Evolutionary conservation across 2,797 vertebrate species (phyloP), one percentile per base, ranked within the genome.

Genomic region (Pangasius mekongensis): DNA sequence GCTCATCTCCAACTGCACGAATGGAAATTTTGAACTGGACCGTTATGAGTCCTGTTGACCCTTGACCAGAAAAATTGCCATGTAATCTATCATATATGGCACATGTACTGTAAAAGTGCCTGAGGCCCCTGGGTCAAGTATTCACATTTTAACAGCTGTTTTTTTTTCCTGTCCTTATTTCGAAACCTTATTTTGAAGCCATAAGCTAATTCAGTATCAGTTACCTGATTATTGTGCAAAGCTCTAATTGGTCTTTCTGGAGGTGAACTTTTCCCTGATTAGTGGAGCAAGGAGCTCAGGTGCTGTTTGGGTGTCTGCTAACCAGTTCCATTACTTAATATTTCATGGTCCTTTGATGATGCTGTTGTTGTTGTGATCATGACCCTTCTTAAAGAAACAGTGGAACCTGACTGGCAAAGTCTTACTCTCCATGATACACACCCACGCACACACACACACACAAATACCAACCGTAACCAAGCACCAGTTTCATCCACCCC

Each of bases 321-420:
- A 93, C 93, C 90, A 91, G 84, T 91, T 87, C 47, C 80, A 43
- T 90, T 93, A 60, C 92, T 96, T 89, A 95, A 96, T 95, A 93
- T 94, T 96, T 95, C 22, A 96, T 92, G 89, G 43, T 83, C 89
- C 52, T 85, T 47, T 78, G 20, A 86, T 86, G 92, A 90, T 91
- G 84, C 86, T 64, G 84, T 86, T 62, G 84, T 86, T 62, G 85
- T 86, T 90, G 83, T 88, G 89, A 93, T 22, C 67, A 30, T 89
- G 81, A 78, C 88, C 92, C 89, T 90, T 52, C 93, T 89, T 87
- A 94, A 94, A 93, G 90, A 93, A 87, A 93, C 90, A 94, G 89
- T 84, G 92, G 90, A 16, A 54, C 47, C 43, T 52, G 27, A 7
- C 18, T 52, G n/a, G 47, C 64, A 66, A 83, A 2, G 36, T 30